Evolutionary conservation across 2,888 invertebrate genomes (phyloP).

Genomic region (Ferrisia virgata): DNA sequence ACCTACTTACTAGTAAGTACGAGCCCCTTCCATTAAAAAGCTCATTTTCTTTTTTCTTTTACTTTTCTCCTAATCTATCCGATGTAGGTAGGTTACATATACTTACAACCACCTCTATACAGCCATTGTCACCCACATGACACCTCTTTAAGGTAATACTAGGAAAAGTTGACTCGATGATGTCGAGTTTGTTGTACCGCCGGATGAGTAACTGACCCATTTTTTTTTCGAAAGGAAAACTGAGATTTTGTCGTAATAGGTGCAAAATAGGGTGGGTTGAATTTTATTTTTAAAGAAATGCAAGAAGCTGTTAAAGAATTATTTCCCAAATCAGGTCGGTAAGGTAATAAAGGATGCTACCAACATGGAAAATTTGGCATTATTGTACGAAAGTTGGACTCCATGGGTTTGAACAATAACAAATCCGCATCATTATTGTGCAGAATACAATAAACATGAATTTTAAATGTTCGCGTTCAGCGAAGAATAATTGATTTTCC

Average conservation of each 20-base stretch:
- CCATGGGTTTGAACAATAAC: slow-evolving; percentile 87
- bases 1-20: too few relatives aligned
- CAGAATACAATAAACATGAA: not conserved
- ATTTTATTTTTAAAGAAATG: too few relatives aligned
- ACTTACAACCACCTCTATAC: not conserved
- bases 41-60: not conserved
- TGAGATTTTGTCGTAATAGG: not conserved
- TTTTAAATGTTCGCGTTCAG: not conserved
- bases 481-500: not conserved
- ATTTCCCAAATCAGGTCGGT: too few relatives aligned
- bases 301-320: too few relatives aligned
- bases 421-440: not conserved
- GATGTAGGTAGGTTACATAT: too few relatives aligned
- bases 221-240: not conserved
- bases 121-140: not conserved
- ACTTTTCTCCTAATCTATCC: not conserved
- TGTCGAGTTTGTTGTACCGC: not conserved
- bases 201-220: not conserved
- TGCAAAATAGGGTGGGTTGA: not conserved
- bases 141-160: not conserved
- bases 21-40: not conserved
- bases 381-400: slow-evolving; percentile 99
- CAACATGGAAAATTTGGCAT: slow-evolving; percentile 86
- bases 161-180: not conserved
- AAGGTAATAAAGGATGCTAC: slow-evolving; percentile 91